Evolutionary conservation across 2,797 vertebrate genomes (phyloP).

Genomic region (Schizothorax lantsangensis): DNA sequence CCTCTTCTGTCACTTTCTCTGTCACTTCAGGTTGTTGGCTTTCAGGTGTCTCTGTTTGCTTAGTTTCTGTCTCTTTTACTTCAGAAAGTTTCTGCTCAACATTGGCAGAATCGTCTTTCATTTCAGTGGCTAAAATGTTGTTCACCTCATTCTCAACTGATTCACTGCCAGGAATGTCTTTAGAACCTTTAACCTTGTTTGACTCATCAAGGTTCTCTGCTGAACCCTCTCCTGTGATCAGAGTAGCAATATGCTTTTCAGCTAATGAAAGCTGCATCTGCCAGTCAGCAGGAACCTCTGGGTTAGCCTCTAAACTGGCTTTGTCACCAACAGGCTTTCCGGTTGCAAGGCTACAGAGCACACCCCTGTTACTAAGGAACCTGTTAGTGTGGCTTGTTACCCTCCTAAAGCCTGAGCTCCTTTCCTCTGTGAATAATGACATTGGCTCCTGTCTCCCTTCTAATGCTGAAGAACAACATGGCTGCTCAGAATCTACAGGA

Average conservation of each 20-base stretch:
- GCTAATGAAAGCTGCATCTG: conserved; percentile 64
- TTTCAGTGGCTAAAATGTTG: conserved; percentile 10
- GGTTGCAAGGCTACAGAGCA: conserved; percentile 50
- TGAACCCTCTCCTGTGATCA: conserved; percentile 61
- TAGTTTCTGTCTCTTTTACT: conserved; percentile 75
- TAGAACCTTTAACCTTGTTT: conserved; percentile 22
- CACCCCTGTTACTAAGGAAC: conserved; percentile 51
- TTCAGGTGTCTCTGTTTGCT: conserved; percentile 69
- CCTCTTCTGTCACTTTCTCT: conserved; percentile 60
- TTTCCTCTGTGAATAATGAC: conserved; percentile 60
- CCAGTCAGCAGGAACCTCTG: conserved; percentile 61
- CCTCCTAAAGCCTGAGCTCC: conserved; percentile 56
- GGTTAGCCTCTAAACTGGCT: conserved; percentile 50
- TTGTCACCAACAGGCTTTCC: conserved; percentile 56
- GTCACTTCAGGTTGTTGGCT: conserved; percentile 48
- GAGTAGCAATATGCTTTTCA: conserved; percentile 64
- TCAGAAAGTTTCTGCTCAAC: conserved; percentile 64
- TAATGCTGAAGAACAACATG: conserved; percentile 70
- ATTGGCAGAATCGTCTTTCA: conserved; percentile 16
- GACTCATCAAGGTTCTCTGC: conserved; percentile 41
- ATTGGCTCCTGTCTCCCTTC: conserved; percentile 56
- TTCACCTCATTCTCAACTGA: conserved; percentile 35
- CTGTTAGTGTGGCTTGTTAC: conserved; percentile 55
- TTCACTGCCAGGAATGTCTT: conserved; percentile 23
- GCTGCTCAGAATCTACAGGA: conserved; percentile 72